Evolutionary conservation across 2,797 vertebrate species (phyloP).

Genomic region (Tapirus indicus): DNA sequence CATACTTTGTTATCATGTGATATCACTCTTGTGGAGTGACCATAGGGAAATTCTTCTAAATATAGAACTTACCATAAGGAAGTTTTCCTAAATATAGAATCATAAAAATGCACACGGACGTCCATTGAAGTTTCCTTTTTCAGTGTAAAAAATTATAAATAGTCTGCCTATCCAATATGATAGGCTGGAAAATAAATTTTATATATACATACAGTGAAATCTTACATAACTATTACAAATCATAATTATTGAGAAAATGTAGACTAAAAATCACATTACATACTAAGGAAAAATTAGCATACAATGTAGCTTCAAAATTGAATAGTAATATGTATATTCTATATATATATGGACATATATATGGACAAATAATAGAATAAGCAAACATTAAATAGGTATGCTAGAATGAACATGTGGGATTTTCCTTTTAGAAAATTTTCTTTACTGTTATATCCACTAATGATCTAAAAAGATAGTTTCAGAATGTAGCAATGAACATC

Average conservation of each 20-base stretch:
- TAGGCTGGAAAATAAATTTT: background rate
- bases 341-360: background rate
- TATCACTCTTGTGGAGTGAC: background rate
- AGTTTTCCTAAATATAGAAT: background rate
- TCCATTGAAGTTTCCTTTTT: background rate
- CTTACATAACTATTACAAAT: background rate
- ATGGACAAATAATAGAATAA: background rate
- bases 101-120: background rate
- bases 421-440: background rate
- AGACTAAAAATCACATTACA: background rate
- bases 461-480: background rate
- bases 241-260: background rate
- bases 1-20: background rate
- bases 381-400: background rate
- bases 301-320: background rate
- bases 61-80: background rate
- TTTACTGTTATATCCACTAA: background rate
- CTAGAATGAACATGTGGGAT: background rate
- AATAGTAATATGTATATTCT: background rate
- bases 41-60: background rate
- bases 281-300: background rate
- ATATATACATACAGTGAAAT: background rate
- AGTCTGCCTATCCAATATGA: background rate
- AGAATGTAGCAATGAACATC: background rate
- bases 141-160: background rate